Base-by-base conservation (phyloP, 2,888 invertebrate genomes). In the Chironomus tentans region DNA sequence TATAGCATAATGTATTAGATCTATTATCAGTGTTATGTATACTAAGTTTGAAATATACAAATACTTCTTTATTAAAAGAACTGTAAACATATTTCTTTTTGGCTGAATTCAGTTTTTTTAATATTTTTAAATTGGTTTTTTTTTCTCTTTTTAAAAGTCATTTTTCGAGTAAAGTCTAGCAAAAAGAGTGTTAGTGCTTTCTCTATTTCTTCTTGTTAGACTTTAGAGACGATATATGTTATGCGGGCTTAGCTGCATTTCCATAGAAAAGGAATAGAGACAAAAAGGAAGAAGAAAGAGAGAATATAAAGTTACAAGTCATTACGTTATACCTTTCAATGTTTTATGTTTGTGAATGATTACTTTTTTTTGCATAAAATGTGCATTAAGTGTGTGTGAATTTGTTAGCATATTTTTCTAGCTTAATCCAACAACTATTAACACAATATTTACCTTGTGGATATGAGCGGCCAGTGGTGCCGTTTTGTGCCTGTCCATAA, bases 401-500 rank as follows among this genome's bases (percentile, higher is more conserved):
- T 12, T n/a, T 69, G 77, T 77, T 77, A 76, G 73, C 77, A 77
- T 78, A 38, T 38, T 10, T 10, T 10, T 10, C 38, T 38, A 38
- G 38, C 38, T 10, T 38, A 38, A 10, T 76, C 75, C 56, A 77
- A 76, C 70, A 61, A 46, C 77, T 46, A 77, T 74, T 62, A 77
- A 76, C 56, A 78, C 12, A 18, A 50, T 56, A 85, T 85, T 88
- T 91, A 94, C 93, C 94, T 93, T 92, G 92, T 82, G 93, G 93
- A 86, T 92, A 94, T 81, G 88, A 87, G 82, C 91, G 88, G 81
- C 90, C 89, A 22, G 50, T 76, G 47, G 22, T 56, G n/a, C 38
- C 62, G 38, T 62, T 62, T 15, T 28, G 48, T 80, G 94, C 92
- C 84, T 95, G 95, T 82, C 92, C 92, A 86, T 95, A 96, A 88